Evolutionary conservation across 1,140 invertebrate genomes (phyloP).

Genomic region (Drosophila willistoni): DNA sequence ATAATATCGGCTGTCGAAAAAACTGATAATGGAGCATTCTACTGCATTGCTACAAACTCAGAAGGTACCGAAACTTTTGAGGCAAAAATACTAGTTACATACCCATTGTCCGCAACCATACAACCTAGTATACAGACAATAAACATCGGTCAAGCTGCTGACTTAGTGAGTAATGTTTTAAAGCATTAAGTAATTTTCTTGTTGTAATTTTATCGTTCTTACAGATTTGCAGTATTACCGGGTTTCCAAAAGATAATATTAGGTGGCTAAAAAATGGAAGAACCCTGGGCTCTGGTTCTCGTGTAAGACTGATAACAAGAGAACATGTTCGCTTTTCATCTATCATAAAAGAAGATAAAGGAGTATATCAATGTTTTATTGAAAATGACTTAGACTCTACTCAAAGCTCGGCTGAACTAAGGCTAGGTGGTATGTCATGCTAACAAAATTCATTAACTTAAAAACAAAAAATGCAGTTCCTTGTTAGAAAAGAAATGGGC

Average conservation of each 20-base stretch:
- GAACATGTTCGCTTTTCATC: slow-evolving; percentile 86
- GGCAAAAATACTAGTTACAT: slow-evolving; percentile 84
- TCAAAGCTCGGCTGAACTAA: slow-evolving; percentile 89
- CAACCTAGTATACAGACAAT: slow-evolving; percentile 85
- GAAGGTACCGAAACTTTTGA: slow-evolving; percentile 85
- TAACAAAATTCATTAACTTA: background rate
- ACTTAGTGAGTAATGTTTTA: slow-evolving; percentile 84
- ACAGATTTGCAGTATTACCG: slow-evolving; percentile 88
- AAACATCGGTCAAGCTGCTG: slow-evolving; percentile 84
- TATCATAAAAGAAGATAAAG: slow-evolving; percentile 89
- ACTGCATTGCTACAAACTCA: slow-evolving; percentile 85
- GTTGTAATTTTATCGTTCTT: background rate
- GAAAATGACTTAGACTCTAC: slow-evolving; percentile 88
- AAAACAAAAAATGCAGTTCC: too few species aligned
- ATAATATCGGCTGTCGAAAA: slow-evolving; percentile 85
- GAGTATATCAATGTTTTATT: slow-evolving; percentile 93
- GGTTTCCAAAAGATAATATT: slow-evolving; percentile 88
- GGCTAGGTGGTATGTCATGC: slow-evolving; percentile 87
- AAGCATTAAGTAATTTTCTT: background rate
- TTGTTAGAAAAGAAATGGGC: too few species aligned
- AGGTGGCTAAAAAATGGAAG: slow-evolving; percentile 90
- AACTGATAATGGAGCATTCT: slow-evolving; percentile 84
- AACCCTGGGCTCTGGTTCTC: slow-evolving; percentile 85
- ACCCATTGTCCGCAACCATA: slow-evolving; percentile 84
- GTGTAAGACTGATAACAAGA: slow-evolving; percentile 84